Conservation (phyloP, 1,140 invertebrate genomes). For the Aphelenchoides avenae region DNA sequence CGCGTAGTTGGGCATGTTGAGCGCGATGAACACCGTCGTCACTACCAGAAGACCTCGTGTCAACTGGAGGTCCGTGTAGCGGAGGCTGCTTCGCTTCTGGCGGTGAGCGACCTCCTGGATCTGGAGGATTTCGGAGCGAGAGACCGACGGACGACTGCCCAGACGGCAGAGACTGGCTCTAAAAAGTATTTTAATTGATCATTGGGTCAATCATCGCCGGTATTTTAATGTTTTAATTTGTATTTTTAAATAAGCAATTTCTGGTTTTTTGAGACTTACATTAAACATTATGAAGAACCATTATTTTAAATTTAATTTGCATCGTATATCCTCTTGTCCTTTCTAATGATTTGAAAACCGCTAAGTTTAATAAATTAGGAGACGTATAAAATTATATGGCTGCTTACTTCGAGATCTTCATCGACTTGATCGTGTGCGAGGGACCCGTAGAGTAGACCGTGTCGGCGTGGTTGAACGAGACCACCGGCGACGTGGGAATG, state of each 20-base stretch:
- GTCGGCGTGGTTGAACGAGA: conserved; percentile 54
- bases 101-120: not conserved
- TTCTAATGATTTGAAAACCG: too few species aligned
- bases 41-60: conserved; percentile 52
- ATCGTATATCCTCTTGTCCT: too few species aligned
- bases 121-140: conserved; percentile 10
- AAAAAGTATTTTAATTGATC: conserved; percentile 10
- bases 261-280: not conserved
- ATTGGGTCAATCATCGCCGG: not conserved
- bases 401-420: conserved; percentile 43
- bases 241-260: not conserved
- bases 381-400: too few species aligned
- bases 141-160: conserved; percentile 21
- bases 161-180: conserved; percentile 40
- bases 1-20: conserved; percentile 54
- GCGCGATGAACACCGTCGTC: conserved; percentile 52
- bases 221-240: not conserved
- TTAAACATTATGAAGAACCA: not conserved
- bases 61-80: conserved; percentile 53
- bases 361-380: too few species aligned
- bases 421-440: conserved; percentile 41
- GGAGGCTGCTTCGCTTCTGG: conserved; percentile 22
- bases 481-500: conserved; percentile 47
- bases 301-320: too few species aligned
- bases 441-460: conserved; percentile 47